These are phyloP conservation scores for Phrynocephalus forsythii DNA, from an alignment of 2,797 vertebrate genomes.

Conservation along the genomic window DNA sequence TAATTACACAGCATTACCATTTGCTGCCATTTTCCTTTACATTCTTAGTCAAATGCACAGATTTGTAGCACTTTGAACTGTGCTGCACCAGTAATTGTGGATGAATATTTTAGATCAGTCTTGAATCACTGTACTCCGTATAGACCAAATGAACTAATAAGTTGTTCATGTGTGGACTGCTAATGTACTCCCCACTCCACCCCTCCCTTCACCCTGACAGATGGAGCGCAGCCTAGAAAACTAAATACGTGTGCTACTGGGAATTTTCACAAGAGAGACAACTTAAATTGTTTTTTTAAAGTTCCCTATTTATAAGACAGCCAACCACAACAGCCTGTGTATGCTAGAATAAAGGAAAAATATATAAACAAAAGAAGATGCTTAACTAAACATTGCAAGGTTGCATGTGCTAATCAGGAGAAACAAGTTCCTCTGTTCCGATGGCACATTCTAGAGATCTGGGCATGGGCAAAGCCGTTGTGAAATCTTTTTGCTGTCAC, in stretches of 20 bases:
- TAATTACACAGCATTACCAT: constrained; percentile 76
- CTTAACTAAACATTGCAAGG: constrained; percentile 25
- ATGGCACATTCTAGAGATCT: neutral
- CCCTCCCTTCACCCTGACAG: constrained; percentile 59
- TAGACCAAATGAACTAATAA: constrained; percentile 82
- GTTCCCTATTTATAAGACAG: constrained; percentile 35
- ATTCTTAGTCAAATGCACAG: constrained; percentile 74
- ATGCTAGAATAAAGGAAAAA: constrained; percentile 14
- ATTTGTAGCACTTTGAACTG: constrained; percentile 77
- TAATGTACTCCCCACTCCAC: constrained; percentile 72
- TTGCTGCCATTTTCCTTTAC: constrained; percentile 74
- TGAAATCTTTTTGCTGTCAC: constrained; percentile 27
- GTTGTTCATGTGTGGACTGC: constrained; percentile 80
- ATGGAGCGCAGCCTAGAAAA: constrained; percentile 64
- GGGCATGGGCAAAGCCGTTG: neutral
- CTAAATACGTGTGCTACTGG: constrained; percentile 52
- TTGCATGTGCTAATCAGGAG: rapidly evolving
- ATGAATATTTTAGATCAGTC: constrained; percentile 83
- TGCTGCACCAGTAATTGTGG: constrained; percentile 80
- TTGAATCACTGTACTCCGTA: constrained; percentile 74
- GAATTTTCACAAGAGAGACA: constrained; percentile 48
- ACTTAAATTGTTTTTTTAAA: constrained; percentile 52
- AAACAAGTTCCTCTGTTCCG: constrained; percentile 14
- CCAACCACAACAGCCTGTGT: constrained; percentile 38
- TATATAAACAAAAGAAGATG: constrained; percentile 26